These are phyloP conservation scores for Camponotus floridanus DNA, from an alignment of 1,140 invertebrate genomes.

Conservation along the genomic window DNA sequence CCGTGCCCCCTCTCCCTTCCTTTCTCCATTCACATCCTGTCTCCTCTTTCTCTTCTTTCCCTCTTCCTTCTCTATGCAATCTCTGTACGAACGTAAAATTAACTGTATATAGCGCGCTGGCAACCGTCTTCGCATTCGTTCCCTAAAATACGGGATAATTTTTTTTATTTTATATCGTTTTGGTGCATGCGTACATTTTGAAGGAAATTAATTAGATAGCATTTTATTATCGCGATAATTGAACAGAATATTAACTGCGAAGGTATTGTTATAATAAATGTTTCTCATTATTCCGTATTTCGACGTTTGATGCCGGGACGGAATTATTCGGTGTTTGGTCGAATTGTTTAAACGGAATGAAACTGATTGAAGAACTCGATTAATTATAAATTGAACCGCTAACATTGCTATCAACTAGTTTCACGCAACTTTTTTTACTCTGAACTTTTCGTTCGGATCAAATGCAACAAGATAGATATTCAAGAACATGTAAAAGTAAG, in stretches of 20 bases:
- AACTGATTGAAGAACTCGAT: slow-evolving; percentile 30
- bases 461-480: slow-evolving; percentile 51
- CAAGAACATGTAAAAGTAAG: slow-evolving; percentile 48
- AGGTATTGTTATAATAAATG: slow-evolving; percentile 6
- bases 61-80: background rate
- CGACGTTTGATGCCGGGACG: slow-evolving; percentile 15
- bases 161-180: slow-evolving; percentile 1
- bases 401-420: slow-evolving; percentile 47
- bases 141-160: background rate
- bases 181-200: background rate
- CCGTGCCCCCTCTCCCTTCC: background rate
- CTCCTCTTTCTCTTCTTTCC: slow-evolving; percentile 12
- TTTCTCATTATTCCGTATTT: slow-evolving; percentile 33
- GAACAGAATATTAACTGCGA: background rate
- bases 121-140: slow-evolving; percentile 26
- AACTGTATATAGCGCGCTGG: slow-evolving; percentile 63
- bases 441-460: slow-evolving; percentile 53
- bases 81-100: slow-evolving; percentile 68
- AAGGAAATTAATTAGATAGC: slow-evolving; percentile 8
- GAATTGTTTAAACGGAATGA: slow-evolving; percentile 19
- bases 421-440: slow-evolving; percentile 48
- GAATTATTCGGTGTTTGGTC: slow-evolving; percentile 23
- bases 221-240: slow-evolving; percentile 25
- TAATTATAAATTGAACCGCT: slow-evolving; percentile 62
- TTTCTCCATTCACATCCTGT: slow-evolving; percentile 10